Conservation (phyloP, 2,888 invertebrate genomes). For the Drosophila neutralis region DNA sequence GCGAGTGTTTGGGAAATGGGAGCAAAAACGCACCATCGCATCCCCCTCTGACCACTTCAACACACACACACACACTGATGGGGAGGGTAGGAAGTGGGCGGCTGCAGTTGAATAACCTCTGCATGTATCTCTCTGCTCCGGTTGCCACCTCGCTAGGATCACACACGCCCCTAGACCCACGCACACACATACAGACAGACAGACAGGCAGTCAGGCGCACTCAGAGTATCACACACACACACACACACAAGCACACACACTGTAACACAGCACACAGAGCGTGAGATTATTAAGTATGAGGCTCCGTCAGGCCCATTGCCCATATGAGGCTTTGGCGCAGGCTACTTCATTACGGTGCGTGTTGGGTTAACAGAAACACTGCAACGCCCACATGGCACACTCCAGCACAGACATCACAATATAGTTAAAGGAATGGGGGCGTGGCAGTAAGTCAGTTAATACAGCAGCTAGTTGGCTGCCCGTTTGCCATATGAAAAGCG, state of each 20-base stretch:
- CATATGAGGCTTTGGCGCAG: slow-evolving; percentile 64
- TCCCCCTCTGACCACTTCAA: slow-evolving; percentile 18
- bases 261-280: slow-evolving; percentile 13
- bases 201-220: slow-evolving; percentile 23
- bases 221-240: slow-evolving; percentile 16
- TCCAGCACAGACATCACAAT: slow-evolving; percentile 6
- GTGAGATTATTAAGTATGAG: slow-evolving; percentile 74
- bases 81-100: background rate
- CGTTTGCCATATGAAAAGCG: slow-evolving; percentile 52
- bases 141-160: slow-evolving; percentile 56
- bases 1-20: slow-evolving; percentile 74
- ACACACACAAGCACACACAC: background rate
- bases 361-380: slow-evolving; percentile 56
- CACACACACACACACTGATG: slow-evolving; percentile 10
- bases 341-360: slow-evolving; percentile 79
- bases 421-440: slow-evolving; percentile 51
- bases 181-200: background rate
- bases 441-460: slow-evolving; percentile 75
- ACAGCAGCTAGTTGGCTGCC: slow-evolving; percentile 74
- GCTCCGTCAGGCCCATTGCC: slow-evolving; percentile 71
- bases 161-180: slow-evolving; percentile 13
- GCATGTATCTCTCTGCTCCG: slow-evolving; percentile 36
- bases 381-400: slow-evolving; percentile 29
- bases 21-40: slow-evolving; percentile 75
- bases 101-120: slow-evolving; percentile 77